These are phyloP conservation scores for Periphyllus acericola DNA, from an alignment of 2,888 invertebrate genomes.

Conservation along the genomic window DNA sequence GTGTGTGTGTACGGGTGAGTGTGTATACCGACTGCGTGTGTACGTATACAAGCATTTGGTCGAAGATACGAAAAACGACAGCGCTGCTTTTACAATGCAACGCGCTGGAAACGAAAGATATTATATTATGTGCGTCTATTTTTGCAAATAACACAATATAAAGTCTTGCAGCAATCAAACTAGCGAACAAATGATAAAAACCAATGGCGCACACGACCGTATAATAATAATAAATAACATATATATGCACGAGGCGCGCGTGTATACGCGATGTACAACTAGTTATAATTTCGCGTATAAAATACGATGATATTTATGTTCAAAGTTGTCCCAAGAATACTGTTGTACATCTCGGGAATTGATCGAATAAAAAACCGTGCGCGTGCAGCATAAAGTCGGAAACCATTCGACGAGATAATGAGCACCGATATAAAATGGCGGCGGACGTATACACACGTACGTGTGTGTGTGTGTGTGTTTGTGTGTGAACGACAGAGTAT, in stretches of 20 bases:
- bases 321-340: conserved; percentile 7
- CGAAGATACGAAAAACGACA: neutral
- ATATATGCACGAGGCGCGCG: neutral
- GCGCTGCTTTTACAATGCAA: neutral
- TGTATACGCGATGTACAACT: neutral
- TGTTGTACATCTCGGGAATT: conserved; percentile 17
- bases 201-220: neutral
- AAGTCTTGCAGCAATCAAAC: neutral
- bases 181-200: neutral
- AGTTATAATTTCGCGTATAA: neutral
- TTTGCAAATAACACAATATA: neutral
- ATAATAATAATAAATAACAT: neutral
- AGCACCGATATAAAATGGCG: conserved; percentile 39
- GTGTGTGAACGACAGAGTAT: neutral
- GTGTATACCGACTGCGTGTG: neutral
- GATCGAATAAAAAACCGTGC: conserved; percentile 24
- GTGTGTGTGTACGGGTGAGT: neutral
- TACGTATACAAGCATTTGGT: neutral
- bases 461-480: neutral
- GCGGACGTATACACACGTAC: neutral
- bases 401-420: conserved; percentile 29
- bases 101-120: neutral
- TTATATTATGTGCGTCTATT: neutral
- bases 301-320: conserved; percentile 5
- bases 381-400: conserved; percentile 10